Percentiles rank a stretch among this genome's conserved stretches.
These are phyloP conservation scores for Cephus runcator DNA, from an alignment of 2,888 invertebrate species.

Conservation along the genomic window DNA sequence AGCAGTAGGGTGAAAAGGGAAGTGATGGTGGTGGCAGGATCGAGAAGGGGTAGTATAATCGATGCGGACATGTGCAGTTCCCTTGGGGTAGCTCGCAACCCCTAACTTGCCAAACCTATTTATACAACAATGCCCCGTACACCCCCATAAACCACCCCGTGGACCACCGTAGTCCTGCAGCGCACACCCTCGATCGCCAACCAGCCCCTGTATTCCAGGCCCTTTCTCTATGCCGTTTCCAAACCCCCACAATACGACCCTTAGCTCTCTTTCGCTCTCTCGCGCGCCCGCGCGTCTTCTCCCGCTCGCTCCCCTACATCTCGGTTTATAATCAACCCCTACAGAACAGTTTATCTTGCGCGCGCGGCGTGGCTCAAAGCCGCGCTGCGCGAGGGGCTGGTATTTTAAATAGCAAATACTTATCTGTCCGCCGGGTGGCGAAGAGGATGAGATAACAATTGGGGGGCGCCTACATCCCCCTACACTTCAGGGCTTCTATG, in stretches of 20 bases:
- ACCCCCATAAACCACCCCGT: conserved; percentile 62
- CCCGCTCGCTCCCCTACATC: conserved; percentile 20
- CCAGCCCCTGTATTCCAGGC: conserved; percentile 13
- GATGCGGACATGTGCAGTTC: conserved; percentile 66
- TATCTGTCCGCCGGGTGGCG: conserved; percentile 36
- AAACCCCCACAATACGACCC: background rate
- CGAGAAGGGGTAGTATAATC: conserved; percentile 53
- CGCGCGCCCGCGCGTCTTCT: conserved; percentile 17
- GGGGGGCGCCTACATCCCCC: background rate
- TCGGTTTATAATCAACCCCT: conserved; percentile 61
- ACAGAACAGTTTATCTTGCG: conserved; percentile 60
- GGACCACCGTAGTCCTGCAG: conserved; percentile 22
- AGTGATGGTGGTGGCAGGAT: conserved; percentile 23
- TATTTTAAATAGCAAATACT: conserved; percentile 63
- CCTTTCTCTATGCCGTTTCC: background rate
- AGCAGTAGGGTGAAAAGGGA: conserved; percentile 23
- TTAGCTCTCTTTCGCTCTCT: conserved; percentile 30
- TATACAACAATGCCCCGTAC: conserved; percentile 65
- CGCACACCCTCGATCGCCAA: conserved; percentile 27
- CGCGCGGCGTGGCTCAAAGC: conserved; percentile 24
- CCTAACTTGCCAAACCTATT: conserved; percentile 66
- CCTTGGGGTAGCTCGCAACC: conserved; percentile 62
- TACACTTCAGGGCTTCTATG: background rate
- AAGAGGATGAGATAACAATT: conserved; percentile 24
- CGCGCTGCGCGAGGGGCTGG: conserved; percentile 41